Conservation (phyloP, 2,888 invertebrate genomes). For the Melitaea athalia region DNA sequence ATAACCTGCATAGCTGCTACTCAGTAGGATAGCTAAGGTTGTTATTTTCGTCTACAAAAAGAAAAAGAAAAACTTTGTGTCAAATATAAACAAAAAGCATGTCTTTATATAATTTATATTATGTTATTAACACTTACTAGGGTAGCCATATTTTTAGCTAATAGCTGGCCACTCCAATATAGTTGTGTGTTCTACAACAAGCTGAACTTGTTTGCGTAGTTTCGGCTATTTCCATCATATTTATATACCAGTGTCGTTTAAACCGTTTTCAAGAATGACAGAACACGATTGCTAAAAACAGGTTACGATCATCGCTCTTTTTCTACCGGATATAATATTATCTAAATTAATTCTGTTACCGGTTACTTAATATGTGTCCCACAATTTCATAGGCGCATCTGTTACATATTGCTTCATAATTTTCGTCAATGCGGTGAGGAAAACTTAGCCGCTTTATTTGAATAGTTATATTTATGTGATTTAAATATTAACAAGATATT, state of each 20-base stretch:
- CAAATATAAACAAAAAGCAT: not conserved
- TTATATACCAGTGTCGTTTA: conserved; percentile 73
- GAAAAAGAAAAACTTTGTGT: conserved; percentile 34
- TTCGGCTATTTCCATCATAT: conserved; percentile 65
- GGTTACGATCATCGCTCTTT: conserved; percentile 55
- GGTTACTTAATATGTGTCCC: conserved; percentile 64
- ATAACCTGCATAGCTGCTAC: conserved; percentile 64
- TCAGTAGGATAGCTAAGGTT: conserved; percentile 71
- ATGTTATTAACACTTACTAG: conserved; percentile 62
- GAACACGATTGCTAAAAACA: conserved; percentile 32
- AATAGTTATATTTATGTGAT: conserved; percentile 11
- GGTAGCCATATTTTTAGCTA: conserved; percentile 79
- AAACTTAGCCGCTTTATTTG: conserved; percentile 21
- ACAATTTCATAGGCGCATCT: conserved; percentile 49
- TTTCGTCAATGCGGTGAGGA: conserved; percentile 27
- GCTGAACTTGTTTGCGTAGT: conserved; percentile 70
- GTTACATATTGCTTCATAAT: conserved; percentile 46
- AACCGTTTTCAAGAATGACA: conserved; percentile 52
- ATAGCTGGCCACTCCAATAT: conserved; percentile 72
- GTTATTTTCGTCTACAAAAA: conserved; percentile 70
- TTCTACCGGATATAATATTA: conserved; percentile 69
- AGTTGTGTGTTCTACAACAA: conserved; percentile 69
- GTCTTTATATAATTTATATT: conserved; percentile 1
- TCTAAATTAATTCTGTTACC: conserved; percentile 63
- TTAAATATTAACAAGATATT: not conserved